Evolutionary conservation across 2,113 vertebrate species (phyloP).

Genomic region (Corythaixoides concolor): DNA sequence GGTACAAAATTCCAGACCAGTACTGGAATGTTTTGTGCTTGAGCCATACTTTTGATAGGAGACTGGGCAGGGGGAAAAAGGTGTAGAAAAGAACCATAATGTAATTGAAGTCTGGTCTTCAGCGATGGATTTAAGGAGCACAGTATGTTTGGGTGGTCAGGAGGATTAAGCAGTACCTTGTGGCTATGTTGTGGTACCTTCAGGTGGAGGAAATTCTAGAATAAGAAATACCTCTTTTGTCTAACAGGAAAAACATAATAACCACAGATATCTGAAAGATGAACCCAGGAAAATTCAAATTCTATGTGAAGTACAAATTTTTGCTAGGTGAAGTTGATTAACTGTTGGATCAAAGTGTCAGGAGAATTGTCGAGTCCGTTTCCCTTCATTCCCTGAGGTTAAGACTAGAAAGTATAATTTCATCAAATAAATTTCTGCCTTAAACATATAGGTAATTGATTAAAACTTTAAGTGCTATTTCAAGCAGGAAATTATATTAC

Average conservation of each 20-base stretch:
- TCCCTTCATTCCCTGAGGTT: not conserved
- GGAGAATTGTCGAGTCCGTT: not conserved
- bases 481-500: slow-evolving; percentile 33
- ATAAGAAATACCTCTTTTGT: not conserved
- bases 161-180: not conserved
- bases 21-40: not conserved
- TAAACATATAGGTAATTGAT: not conserved
- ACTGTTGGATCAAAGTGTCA: not conserved
- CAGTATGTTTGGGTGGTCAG: not conserved
- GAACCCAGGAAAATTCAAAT: not conserved
- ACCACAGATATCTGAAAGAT: not conserved
- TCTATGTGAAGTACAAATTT: not conserved
- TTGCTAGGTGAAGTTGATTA: not conserved
- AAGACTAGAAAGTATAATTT: not conserved
- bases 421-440: slow-evolving; percentile 12
- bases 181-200: not conserved
- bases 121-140: not conserved
- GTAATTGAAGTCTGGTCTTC: not conserved
- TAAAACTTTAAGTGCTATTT: slow-evolving; percentile 3
- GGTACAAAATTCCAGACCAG: not conserved
- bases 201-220: not conserved
- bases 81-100: not conserved
- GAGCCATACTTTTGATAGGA: not conserved
- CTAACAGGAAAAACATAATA: not conserved
- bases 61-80: fast-evolving